Conservation (phyloP, 2,888 invertebrate species). For the Conchocele bisecta region DNA sequence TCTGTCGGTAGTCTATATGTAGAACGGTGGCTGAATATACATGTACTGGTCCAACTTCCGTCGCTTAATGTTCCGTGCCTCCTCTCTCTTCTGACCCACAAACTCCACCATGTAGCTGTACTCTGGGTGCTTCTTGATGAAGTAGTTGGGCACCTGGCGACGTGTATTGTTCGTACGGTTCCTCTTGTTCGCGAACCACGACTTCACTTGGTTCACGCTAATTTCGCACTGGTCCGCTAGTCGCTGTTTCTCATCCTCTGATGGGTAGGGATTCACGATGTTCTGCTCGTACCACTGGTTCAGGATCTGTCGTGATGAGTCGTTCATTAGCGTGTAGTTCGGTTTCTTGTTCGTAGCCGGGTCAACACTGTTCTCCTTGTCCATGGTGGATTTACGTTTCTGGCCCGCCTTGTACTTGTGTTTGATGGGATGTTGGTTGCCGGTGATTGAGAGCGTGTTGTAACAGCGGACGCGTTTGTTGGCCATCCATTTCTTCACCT, state of each 20-base stretch:
- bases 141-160: conserved; percentile 72
- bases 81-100: conserved; percentile 64
- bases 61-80: conserved; percentile 47
- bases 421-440: conserved; percentile 76
- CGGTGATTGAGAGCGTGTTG: conserved; percentile 79
- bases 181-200: conserved; percentile 78
- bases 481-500: conserved; percentile 80
- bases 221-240: conserved; percentile 67
- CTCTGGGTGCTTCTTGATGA: conserved; percentile 69
- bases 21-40: conserved; percentile 57
- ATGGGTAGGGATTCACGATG: conserved; percentile 69
- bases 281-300: conserved; percentile 71
- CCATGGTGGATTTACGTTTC: conserved; percentile 21
- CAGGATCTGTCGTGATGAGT: conserved; percentile 60
- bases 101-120: conserved; percentile 65
- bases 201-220: conserved; percentile 69
- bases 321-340: conserved; percentile 59
- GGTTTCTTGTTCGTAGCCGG: conserved; percentile 37
- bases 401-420: conserved; percentile 65
- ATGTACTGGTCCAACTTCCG: conserved; percentile 47
- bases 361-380: conserved; percentile 17
- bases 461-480: conserved; percentile 77
- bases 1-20: conserved; percentile 34
- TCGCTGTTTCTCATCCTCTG: conserved; percentile 67
- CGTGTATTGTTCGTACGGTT: conserved; percentile 74